phyloP scores from a whole-genome alignment of 2,797 vertebrate species.

The Sarcoramphus papa region DNA sequence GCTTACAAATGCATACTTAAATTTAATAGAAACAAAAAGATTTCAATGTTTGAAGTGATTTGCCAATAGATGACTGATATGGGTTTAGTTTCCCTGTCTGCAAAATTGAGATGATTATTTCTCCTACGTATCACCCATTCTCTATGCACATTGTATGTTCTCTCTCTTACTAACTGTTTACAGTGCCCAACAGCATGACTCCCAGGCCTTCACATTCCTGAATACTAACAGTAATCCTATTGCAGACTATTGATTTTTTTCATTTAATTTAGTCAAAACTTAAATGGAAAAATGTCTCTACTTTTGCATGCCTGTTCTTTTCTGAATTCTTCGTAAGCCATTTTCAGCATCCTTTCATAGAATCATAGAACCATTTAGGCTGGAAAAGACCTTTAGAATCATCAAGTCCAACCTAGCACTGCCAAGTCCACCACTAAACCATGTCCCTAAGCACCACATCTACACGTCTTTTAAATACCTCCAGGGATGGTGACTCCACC shows the following conservation, averaged over 20 bases:
- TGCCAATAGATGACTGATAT: not conserved
- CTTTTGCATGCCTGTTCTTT: not conserved
- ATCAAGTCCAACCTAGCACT: no score
- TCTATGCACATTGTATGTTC: not conserved
- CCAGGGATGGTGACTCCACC: no score
- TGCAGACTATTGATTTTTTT: not conserved
- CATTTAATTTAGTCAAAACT: not conserved
- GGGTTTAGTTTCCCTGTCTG: not conserved
- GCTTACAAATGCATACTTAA: not conserved
- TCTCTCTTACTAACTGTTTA: not conserved
- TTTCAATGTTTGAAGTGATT: not conserved
- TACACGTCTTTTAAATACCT: no score
- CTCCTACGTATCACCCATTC: accelerated
- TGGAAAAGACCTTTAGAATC: no score
- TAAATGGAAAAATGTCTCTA: not conserved
- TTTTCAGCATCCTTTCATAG: not conserved
- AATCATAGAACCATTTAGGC: not conserved
- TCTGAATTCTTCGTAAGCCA: not conserved
- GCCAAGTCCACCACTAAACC: no score
- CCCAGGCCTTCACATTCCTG: not conserved
- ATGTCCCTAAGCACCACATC: no score
- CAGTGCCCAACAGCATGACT: not conserved
- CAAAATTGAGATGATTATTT: not conserved
- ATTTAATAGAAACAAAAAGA: not conserved
- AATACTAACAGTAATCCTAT: not conserved